Evolutionary conservation across 2,888 invertebrate genomes (phyloP).

Genomic region (Nezara viridula): DNA sequence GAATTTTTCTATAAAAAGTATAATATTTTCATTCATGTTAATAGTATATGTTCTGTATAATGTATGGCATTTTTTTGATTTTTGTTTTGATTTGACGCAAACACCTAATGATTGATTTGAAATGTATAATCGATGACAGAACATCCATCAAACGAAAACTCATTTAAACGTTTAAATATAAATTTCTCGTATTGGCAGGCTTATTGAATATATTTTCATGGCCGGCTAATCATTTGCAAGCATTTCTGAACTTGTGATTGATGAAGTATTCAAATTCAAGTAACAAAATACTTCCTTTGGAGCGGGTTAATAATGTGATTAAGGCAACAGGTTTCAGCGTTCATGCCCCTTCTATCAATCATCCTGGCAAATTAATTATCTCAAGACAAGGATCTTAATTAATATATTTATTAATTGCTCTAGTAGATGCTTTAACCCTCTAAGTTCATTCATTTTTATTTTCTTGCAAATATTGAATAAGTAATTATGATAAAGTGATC

Average conservation of each 20-base stretch:
- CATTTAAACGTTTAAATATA: not conserved
- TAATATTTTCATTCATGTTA: too few species aligned
- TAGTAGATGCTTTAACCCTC: not conserved
- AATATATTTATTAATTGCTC: not conserved
- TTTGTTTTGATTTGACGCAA: too few species aligned
- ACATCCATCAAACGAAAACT: not conserved
- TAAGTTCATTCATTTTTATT: not conserved
- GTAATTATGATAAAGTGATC: not conserved
- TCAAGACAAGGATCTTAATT: not conserved
- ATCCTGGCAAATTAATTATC: not conserved
- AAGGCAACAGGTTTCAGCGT: not conserved
- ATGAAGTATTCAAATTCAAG: not conserved
- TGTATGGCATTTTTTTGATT: too few species aligned
- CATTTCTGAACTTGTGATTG: not conserved
- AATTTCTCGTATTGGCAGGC: not conserved
- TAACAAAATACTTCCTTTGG: not conserved
- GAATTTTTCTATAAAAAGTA: too few species aligned
- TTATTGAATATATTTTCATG: not conserved
- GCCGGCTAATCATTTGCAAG: not conserved
- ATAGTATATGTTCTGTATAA: too few species aligned
- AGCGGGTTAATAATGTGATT: not conserved
- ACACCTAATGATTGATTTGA: not conserved
- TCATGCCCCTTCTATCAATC: not conserved
- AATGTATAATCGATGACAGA: not conserved
- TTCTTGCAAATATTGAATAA: not conserved